Base-by-base conservation (phyloP, 1,140 invertebrate genomes). In the Battus philenor region DNA sequence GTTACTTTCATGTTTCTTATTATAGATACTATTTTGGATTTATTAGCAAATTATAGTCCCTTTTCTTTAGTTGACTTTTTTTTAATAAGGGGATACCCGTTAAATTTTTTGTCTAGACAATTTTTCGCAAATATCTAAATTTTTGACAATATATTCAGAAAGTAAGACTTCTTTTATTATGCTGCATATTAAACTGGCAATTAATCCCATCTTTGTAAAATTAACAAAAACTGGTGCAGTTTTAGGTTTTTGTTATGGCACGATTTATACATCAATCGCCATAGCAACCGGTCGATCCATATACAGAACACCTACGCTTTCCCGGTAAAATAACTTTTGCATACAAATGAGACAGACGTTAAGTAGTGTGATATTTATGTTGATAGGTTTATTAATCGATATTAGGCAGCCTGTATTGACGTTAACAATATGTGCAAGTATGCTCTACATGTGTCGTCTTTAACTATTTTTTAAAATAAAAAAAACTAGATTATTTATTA, bases 331-430 rank as follows among this genome's bases (percentile, higher is more conserved):
- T 39, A 15, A n/a, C n/a, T 26, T 39, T 39, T 39, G 36, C n/a
- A 26, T 39, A 27, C 9, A 39, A 39, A 39, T 39, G 13, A 39
- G 22, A 12, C 4, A 22, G 8, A 26, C 22, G 36, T 39, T 39
- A 39, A 39, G 12, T 7, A 39, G 22, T 22, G 11, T 8, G 7
- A 39, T 26, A 39, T 39, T 27, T 39, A 13, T 39, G 20, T 39
- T 3, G 13, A 27, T 12, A 8, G 11, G 22, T 12, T 4, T 24
- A 20, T 27, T 18, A 34, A 36, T 8, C 9, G 18, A 39, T 26
- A n/a, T 39, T 9, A 8, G 12, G 4, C 12, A 39, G 3, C 16
- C 16, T 39, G 10, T 38, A 39, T 39, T 5, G 24, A 10, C 24
- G 2, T 27, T 9, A 27, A 27, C n/a, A 27, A n/a, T n/a, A n/a